Conservation (phyloP, 2,888 invertebrate genomes). For the Aporophyla nigra region DNA sequence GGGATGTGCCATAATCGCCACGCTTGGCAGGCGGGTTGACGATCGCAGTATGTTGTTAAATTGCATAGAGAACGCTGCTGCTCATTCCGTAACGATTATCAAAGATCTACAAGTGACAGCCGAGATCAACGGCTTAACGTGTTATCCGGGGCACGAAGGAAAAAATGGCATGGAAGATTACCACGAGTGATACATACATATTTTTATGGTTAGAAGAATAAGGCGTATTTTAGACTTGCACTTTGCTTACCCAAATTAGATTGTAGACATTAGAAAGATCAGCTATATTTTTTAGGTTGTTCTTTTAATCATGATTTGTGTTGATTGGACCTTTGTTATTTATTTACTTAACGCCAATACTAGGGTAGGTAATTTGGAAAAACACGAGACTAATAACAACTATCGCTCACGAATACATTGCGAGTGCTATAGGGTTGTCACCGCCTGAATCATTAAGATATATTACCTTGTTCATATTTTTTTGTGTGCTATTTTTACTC, state of each 20-base stretch:
- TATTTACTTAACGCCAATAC: slow-evolving; percentile 22
- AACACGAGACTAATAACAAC: slow-evolving; percentile 61
- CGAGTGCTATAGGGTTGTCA: slow-evolving; percentile 51
- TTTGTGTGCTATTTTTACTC: background rate
- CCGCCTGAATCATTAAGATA: background rate
- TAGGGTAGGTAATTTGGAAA: slow-evolving; percentile 57
- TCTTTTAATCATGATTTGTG: background rate
- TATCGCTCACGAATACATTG: slow-evolving; percentile 62
- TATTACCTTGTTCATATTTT: background rate
- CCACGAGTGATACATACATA: too few relatives aligned
- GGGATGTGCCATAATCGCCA: too few relatives aligned
- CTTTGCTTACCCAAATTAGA: background rate
- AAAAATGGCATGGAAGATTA: too few relatives aligned
- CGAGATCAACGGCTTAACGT: too few relatives aligned
- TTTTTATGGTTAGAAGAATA: too few relatives aligned
- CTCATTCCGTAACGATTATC: too few relatives aligned
- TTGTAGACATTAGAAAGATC: background rate
- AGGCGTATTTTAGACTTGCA: too few relatives aligned
- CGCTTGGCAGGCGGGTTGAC: too few relatives aligned
- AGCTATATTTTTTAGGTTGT: background rate
- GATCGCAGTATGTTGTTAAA: too few relatives aligned
- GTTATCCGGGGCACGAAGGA: too few relatives aligned
- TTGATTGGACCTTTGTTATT: slow-evolving; percentile 17
- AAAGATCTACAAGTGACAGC: too few relatives aligned
- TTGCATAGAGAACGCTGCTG: too few relatives aligned